Evolutionary conservation across 2,797 vertebrate species (phyloP), one percentile per base, ranked within the genome.

Genomic region (Leptoclinus maculatus): DNA sequence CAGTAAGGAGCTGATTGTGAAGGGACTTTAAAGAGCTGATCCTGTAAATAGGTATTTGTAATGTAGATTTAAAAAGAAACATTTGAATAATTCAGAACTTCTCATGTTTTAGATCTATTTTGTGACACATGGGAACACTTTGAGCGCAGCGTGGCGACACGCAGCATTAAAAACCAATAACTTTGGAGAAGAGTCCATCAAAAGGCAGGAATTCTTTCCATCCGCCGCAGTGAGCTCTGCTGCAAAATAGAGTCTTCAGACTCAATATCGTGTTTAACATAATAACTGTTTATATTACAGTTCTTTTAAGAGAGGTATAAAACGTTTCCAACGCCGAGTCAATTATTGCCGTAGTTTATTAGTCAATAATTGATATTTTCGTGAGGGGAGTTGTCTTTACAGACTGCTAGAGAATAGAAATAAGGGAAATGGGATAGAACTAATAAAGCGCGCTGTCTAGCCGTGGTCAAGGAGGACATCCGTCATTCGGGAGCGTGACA

Each of bases 391-490:
- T 79, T 75, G 79, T 75, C 11, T 65, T 8, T 3, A 43, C 7
- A 29, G 27, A 62, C 56, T 4, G 27, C 36, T 57, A 43, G 47
- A 58, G 51, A 77, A 68, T 79, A 71, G 82, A 14, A 54, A 54
- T 54, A 14, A 25, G 51, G 27, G 23, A 14, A 54, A 54, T 14
- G 78, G 73, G 75, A 88, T 54, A 80, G 62, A 79, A 70, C 84
- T 84, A 84, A 85, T 84, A 88, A 86, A 89, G 87, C 66, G 69
- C 54, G 36, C 51, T 70, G 79, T 86, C 76, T 80, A n/a, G 73
- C 75, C 80, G 62, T 71, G 84, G 87, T 90, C 85, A 84, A 74
- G 74, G 66, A 77, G 71, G 81, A 79, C 85, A 87, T 90, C 78
- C 82, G 85, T 91, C 86, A 87, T 79, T 76, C 62, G 69, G 67